Evolutionary conservation across 2,797 vertebrate species (phyloP), one percentile per base, ranked within the genome.

Genomic region (Pteronotus mesoamericanus): DNA sequence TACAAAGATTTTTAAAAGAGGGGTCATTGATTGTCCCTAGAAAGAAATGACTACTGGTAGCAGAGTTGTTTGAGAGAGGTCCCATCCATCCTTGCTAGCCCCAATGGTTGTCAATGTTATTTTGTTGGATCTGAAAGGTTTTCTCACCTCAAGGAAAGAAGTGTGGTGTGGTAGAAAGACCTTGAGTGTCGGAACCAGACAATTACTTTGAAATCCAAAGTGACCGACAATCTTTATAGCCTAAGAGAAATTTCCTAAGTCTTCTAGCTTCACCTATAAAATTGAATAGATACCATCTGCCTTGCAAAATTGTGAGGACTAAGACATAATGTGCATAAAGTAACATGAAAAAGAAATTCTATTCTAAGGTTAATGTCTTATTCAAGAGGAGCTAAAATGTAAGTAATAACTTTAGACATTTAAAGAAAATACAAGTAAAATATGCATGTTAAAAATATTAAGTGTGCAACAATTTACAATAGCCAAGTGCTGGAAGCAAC

Each of bases 311-410:
- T 94, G 6, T 92, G 42, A 93, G 42, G 15, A 86, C 9, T 64
- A 42, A 93, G n/a, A 85, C 34, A 80, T 69, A 64, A 51, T 78
- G 82, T 69, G 21, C 71, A 16, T 42, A 79, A 78, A 86, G 48
- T 78, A 94, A 93, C n/a, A 83, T 91, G 44, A 32, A 93, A 94
- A 91, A 84, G 42, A n/a, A 91, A 95, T 94, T 89, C 44, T 53
- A 89, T 86, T 92, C 46, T 92, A 86, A 83, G 82, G 29, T 69
- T 86, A 14, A 86, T 29, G 55, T 78, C 82, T 87, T 90, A 78
- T 71, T 92, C 37, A 86, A 97, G n/a, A 78, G 6, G 34, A 26
- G 42, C 74, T 61, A 92, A 72, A 15, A 71, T 95, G 57, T 39
- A 89, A 37, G 75, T 64, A 68, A 68, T 74, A 96, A 74, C 39